These are phyloP conservation scores for Onychostoma macrolepis DNA, from an alignment of 2,113 vertebrate genomes.

Conservation along the genomic window DNA sequence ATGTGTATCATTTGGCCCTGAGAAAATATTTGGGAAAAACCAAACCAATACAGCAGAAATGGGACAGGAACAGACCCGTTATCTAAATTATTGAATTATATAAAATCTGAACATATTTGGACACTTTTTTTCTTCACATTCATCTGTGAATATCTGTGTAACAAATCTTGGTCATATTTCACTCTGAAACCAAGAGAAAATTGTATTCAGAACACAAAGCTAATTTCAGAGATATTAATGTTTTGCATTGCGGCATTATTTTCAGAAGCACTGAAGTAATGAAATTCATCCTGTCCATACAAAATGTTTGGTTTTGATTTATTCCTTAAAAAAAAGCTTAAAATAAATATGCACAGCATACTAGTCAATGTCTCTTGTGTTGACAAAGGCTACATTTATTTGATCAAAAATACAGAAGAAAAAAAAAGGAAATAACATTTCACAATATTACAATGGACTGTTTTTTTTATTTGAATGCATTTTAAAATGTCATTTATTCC, in stretches of 20 bases:
- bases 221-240: neutral
- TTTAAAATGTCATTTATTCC: neutral
- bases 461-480: neutral
- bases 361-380: neutral
- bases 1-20: conserved; percentile 8
- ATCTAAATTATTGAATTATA: neutral
- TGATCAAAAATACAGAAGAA: neutral
- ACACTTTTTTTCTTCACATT: neutral
- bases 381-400: neutral
- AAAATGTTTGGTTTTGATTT: neutral
- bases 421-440: too few species aligned
- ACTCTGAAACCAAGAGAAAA: neutral
- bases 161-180: neutral
- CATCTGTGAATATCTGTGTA: neutral
- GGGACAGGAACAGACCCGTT: neutral
- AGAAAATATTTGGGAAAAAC: neutral
- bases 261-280: neutral
- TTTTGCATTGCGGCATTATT: neutral
- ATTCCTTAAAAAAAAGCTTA: neutral
- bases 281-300: neutral
- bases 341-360: neutral
- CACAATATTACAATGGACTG: too few species aligned
- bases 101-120: neutral
- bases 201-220: neutral
- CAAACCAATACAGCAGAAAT: neutral